phyloP scores from a whole-genome alignment of 1,140 invertebrate genomes.

The Diachasma alloeum region DNA sequence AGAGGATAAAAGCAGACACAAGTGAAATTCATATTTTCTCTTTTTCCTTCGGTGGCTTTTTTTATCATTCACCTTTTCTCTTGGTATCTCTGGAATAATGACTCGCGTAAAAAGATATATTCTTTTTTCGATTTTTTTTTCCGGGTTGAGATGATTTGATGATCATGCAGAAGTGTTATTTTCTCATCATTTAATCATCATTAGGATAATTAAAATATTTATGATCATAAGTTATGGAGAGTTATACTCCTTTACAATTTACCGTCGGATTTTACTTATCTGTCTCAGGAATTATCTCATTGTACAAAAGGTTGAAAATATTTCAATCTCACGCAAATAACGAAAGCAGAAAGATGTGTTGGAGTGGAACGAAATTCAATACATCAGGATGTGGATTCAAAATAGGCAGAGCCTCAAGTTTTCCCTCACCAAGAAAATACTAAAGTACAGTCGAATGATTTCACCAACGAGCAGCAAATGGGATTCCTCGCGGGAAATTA shows the following conservation, averaged over 20 bases:
- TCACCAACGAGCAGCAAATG: constrained; percentile 8
- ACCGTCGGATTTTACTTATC: too few relatives aligned
- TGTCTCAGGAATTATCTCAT: too few relatives aligned
- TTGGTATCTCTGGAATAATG: not conserved
- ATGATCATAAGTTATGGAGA: not conserved
- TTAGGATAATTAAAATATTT: not conserved
- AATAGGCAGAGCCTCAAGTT: not conserved
- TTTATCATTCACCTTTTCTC: not conserved
- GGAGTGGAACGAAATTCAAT: not conserved
- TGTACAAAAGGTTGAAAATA: too few relatives aligned
- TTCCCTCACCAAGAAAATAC: not conserved
- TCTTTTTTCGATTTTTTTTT: too few relatives aligned
- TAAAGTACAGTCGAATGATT: not conserved
- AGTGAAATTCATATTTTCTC: not conserved
- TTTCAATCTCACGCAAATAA: too few relatives aligned
- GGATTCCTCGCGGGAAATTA: constrained; percentile 18
- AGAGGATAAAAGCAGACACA: not conserved
- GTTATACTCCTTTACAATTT: too few relatives aligned
- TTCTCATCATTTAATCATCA: too few relatives aligned
- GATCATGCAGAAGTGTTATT: too few relatives aligned
- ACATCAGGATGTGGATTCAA: not conserved
- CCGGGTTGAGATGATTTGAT: too few relatives aligned
- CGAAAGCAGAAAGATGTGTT: not conserved
- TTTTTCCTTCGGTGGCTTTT: not conserved
- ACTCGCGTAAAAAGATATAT: not conserved